Percentiles rank a stretch among this genome's conserved stretches.
phyloP scores from a whole-genome alignment of 2,113 vertebrate species.

The Canis aureus region DNA sequence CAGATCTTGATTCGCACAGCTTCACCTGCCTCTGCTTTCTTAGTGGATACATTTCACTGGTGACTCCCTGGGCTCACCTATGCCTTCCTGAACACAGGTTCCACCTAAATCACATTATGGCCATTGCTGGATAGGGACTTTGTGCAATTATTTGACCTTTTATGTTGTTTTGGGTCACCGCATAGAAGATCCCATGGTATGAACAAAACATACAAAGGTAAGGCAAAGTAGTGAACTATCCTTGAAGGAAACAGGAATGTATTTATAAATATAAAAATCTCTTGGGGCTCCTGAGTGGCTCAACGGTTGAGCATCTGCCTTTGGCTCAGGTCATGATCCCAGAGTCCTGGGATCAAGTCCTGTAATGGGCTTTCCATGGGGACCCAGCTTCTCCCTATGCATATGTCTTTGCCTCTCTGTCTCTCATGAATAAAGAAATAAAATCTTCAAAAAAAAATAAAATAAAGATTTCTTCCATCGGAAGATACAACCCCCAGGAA shows the following conservation, averaged over 20 bases:
- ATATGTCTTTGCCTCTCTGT: too few species aligned
- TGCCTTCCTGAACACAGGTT: rapidly evolving
- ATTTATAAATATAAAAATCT: neutral
- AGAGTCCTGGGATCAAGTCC: too few species aligned
- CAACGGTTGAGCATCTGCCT: too few species aligned
- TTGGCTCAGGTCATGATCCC: too few species aligned
- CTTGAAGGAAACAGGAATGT: neutral
- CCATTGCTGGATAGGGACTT: neutral
- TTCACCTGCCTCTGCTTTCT: neutral
- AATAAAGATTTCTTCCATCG: neutral
- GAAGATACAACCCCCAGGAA: neutral
- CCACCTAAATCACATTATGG: neutral
- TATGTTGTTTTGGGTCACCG: neutral
- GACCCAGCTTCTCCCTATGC: too few species aligned
- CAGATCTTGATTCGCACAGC: rapidly evolving
- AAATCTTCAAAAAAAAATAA: too few species aligned
- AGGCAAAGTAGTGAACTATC: neutral
- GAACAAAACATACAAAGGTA: neutral
- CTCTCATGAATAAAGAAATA: too few species aligned
- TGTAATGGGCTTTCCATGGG: too few species aligned
- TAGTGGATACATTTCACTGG: neutral
- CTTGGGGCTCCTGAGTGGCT: neutral
- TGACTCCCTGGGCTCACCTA: too few species aligned
- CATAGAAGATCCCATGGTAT: neutral
- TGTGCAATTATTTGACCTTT: neutral